These are phyloP conservation scores for Diloba caeruleocephala DNA, from an alignment of 2,888 invertebrate genomes.

Conservation along the genomic window DNA sequence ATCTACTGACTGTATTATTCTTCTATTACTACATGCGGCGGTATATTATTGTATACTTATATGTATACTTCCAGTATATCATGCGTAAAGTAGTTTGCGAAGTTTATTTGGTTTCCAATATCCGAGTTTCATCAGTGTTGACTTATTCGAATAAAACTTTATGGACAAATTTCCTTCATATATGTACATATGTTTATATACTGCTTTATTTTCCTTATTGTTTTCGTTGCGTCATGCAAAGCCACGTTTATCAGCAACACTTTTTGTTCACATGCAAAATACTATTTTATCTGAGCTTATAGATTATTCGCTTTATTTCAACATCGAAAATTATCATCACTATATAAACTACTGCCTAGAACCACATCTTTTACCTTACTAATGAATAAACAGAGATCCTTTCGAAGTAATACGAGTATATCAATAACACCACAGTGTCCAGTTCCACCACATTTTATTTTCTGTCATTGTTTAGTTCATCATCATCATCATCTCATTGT, in stretches of 20 bases:
- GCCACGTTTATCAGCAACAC: conserved; percentile 4
- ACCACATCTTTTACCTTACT: too few relatives aligned
- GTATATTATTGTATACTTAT: conserved; percentile 11
- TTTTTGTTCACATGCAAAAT: conserved; percentile 5
- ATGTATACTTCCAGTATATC: conserved; percentile 1
- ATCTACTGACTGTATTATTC: conserved; percentile 13
- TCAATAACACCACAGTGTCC: too few relatives aligned
- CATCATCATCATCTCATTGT: too few relatives aligned
- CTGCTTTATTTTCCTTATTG: conserved; percentile 31
- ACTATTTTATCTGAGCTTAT: too few relatives aligned
- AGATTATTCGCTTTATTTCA: too few relatives aligned
- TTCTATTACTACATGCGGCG: conserved; percentile 18
- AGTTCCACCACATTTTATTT: too few relatives aligned
- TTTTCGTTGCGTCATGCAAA: conserved; percentile 22
- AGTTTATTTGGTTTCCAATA: conserved; percentile 39
- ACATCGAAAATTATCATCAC: too few relatives aligned
- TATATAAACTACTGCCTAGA: too few relatives aligned
- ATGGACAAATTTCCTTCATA: conserved; percentile 24
- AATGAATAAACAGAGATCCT: too few relatives aligned
- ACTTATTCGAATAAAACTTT: conserved; percentile 39
- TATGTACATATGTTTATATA: conserved; percentile 16
- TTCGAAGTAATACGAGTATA: too few relatives aligned
- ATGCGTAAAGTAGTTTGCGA: conserved; percentile 17
- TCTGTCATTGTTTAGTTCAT: too few relatives aligned
- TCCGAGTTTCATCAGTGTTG: conserved; percentile 28